Evolutionary conservation across 2,113 vertebrate species (phyloP), one percentile per base, ranked within the genome.

Genomic region (Lichenostomus cassidix): DNA sequence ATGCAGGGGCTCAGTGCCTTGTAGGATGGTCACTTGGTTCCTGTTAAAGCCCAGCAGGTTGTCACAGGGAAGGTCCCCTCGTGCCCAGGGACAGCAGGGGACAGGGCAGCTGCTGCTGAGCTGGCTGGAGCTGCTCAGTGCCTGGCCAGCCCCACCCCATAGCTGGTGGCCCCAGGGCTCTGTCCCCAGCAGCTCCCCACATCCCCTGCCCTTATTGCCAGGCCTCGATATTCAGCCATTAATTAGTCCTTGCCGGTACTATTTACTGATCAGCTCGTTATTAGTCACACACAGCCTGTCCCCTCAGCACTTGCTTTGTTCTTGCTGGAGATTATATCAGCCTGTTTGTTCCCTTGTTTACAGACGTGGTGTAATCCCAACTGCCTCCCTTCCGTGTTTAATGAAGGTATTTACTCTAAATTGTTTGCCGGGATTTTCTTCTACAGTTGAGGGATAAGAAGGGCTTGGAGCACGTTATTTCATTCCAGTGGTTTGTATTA

Each of bases 381-480:
- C 86, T 68, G 80, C 84, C 95, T 94, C 67, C 58, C 87, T n/a
- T 78, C 89, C 20, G 55, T 41, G 81, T 80, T 96, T 94, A 95
- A 96, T 80, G 89, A 96, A 92, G 76, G 83, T 82, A 81, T 97
- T 97, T 96, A 86, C 88, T 94, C 83, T 35, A 64, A 94, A 90
- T 28, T 62, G 82, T 92, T 94, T 41, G 44, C 79, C 65, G 69
- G 89, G 84, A 90, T 95, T 96, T 96, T 70, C 81, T 92, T 53
- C 68, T 63, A 15, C 39, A n/a, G 90, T 20, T 70, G 60, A 84
- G 82, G 89, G 73, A 88, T 69, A 71, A 91, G 87, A 63, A 81
- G 55, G 80, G 58, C 27, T 77, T 64, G 59, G 11, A 88, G 62
- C 63, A 46, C 3, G 15, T 52, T 73, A 52, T 87, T 96, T 89